Evolutionary conservation across 1,140 invertebrate genomes (phyloP), one percentile per base, ranked within the genome.

Genomic region (Anoplophora glabripennis): DNA sequence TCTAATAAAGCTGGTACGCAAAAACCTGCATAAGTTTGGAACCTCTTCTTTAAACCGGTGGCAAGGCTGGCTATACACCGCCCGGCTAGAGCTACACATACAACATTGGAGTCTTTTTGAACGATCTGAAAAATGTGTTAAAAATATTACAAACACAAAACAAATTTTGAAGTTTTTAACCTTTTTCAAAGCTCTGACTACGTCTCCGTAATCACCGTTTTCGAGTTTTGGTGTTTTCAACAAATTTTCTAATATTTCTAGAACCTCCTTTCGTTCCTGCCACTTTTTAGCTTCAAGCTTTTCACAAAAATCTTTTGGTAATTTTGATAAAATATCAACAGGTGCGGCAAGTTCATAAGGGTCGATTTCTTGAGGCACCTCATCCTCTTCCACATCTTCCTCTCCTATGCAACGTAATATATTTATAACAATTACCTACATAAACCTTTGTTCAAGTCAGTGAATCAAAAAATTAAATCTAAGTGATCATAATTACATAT

Each of bases 241-340:
- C 3, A 97, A 72, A 54, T 83, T 83, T 55, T 96, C 89, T 0
- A 98, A 74, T 1, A 79, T 78, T 68, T 96, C 92, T 4, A 99
- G 70, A 0, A 89, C 87, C 75, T 98, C 93, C 75, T 97, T 97
- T 7, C 97, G 81, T 48, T 98, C 93, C 70, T 94, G 90, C 97
- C 97, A 99, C 72, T 99, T 99, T 73, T 98, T 98, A 0, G 91
- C 90, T 76, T 99, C 95, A 34, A 94, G 66, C 77, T 96, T 94
- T 7, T 97, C 94, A 72, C 90, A 96, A 75, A 98, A 99, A 76
- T 98, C 93, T 80, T 96, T 96, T 0, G 94, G 94, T 17, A 99
- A 73, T 75, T 95, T 90, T 2, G 90, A 87, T 0, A 99, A 72
- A 68, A 99, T 94, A 72, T 99, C 93, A 21, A 97, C 92, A 0